Evolutionary conservation across 2,888 invertebrate species (phyloP).

Genomic region (Leptarthrus brevirostris): DNA sequence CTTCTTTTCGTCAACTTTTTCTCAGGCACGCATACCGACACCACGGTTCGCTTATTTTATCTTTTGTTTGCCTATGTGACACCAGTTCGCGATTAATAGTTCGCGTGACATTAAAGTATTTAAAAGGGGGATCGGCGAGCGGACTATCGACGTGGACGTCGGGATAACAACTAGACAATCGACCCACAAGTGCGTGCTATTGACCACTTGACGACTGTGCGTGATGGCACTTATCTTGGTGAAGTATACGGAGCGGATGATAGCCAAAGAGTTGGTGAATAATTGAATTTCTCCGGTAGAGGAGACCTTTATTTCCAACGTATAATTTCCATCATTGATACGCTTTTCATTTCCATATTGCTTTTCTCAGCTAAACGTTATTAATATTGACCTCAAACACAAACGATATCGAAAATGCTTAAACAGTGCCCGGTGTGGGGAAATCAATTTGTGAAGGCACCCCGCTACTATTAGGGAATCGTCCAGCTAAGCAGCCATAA

Average conservation of each 20-base stretch:
- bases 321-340: neutral
- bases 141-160: neutral
- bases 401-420: neutral
- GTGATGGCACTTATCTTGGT: neutral
- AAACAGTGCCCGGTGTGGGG: neutral
- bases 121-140: neutral
- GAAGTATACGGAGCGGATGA: neutral
- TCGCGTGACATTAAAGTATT: constrained; percentile 9
- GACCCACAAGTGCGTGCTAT: constrained; percentile 3
- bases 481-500: neutral
- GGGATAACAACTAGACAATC: neutral
- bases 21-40: neutral
- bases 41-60: neutral
- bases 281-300: neutral
- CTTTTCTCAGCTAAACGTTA: neutral
- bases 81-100: constrained; percentile 9
- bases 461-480: neutral
- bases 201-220: constrained; percentile 1
- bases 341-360: neutral
- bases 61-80: constrained; percentile 18
- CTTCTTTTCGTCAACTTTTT: constrained; percentile 6
- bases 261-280: neutral
- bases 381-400: neutral
- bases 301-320: neutral
- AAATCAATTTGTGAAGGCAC: neutral